Percentiles rank a stretch among this genome's conserved stretches.
phyloP scores from a whole-genome alignment of 2,113 vertebrate species.

The Stigmatopora argus region DNA sequence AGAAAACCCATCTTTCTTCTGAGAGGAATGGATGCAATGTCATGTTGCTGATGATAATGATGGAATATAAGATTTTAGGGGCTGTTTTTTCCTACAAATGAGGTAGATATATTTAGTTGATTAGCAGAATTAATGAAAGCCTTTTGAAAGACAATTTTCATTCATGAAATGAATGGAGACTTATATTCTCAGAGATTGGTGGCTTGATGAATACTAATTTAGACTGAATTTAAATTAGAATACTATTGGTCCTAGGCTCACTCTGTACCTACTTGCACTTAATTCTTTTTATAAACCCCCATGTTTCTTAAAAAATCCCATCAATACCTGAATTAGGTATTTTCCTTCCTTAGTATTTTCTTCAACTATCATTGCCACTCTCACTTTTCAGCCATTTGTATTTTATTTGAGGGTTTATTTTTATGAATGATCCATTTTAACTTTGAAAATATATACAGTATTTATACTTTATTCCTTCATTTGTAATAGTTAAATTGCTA shows the following conservation, averaged over 20 bases:
- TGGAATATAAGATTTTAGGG: neutral
- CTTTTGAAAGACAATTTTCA: neutral
- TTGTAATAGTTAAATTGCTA: no score
- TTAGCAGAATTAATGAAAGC: neutral
- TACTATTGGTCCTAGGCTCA: no score
- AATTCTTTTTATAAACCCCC: no score
- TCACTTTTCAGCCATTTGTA: no score
- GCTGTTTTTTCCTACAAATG: no score
- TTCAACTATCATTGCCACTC: no score
- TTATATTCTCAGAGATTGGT: neutral
- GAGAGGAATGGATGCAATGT: neutral
- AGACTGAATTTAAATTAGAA: neutral
- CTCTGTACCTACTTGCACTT: no score
- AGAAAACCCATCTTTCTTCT: slow-evolving; percentile 5
- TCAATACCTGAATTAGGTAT: neutral
- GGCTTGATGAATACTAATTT: neutral
- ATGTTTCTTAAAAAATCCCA: neutral
- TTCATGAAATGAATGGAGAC: neutral
- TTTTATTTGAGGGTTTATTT: no score
- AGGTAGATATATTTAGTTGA: neutral
- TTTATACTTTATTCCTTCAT: no score
- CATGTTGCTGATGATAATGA: neutral
- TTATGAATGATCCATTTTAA: no score
- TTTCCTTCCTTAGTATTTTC: no score
- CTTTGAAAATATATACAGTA: no score